Conservation (phyloP, 2,888 invertebrate species). For the Beris chalybata region DNA sequence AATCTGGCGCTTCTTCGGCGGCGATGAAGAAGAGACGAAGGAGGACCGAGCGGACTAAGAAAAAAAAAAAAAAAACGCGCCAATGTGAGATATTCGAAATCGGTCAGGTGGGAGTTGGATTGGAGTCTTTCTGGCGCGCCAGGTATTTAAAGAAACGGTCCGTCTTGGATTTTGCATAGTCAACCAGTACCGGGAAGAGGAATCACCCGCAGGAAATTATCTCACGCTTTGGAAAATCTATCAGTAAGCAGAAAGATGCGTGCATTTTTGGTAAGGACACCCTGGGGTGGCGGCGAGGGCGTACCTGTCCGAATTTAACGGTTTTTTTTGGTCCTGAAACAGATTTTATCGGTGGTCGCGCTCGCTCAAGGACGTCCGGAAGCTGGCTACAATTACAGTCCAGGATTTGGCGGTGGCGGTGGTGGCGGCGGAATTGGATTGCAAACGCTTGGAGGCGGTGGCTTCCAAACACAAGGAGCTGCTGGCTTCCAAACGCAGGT, state of each 20-base stretch:
- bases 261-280: background rate
- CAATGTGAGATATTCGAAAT: no score
- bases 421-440: conserved; percentile 40
- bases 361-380: conserved; percentile 47
- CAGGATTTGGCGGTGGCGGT: conserved; percentile 48
- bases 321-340: no score
- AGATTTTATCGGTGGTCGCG: background rate
- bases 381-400: conserved; percentile 52
- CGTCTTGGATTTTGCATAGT: background rate
- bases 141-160: conserved; percentile 1
- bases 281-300: background rate
- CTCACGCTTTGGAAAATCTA: background rate
- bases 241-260: background rate
- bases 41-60: no score
- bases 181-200: background rate
- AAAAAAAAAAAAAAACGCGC: no score
- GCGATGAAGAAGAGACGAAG: no score
- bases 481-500: conserved; percentile 32
- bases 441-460: conserved; percentile 36
- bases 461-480: conserved; percentile 41
- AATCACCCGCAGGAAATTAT: background rate
- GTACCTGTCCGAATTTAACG: no score
- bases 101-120: no score
- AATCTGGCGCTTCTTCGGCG: no score
- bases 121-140: background rate